Percentiles rank a stretch among this genome's conserved stretches.
phyloP scores from a whole-genome alignment of 2,113 vertebrate genomes.

The Corydoras sp. region DNA sequence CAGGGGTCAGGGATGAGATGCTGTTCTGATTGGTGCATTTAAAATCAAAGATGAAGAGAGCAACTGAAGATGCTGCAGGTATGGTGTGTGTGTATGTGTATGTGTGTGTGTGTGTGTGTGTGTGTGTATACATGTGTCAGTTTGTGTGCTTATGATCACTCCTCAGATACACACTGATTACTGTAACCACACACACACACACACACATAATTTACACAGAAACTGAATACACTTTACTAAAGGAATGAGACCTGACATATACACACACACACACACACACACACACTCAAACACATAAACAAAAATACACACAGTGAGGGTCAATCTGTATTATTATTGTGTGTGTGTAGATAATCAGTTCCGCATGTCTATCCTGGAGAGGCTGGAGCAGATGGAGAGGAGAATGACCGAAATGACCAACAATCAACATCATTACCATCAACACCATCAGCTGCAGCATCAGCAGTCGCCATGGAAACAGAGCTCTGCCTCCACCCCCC shows the following conservation, averaged over 20 bases:
- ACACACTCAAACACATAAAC: conserved; percentile 12
- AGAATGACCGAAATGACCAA: conserved; percentile 68
- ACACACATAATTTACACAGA: conserved; percentile 17
- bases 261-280: conserved; percentile 13
- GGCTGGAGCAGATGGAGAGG: conserved; percentile 75
- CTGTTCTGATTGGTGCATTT: neutral
- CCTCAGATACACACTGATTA: neutral
- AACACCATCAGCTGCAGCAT: conserved; percentile 23
- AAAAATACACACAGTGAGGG: neutral
- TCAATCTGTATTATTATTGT: neutral
- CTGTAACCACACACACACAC: neutral
- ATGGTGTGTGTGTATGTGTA: conserved; percentile 18
- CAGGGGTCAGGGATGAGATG: neutral
- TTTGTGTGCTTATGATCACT: conserved; percentile 3
- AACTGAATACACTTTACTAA: neutral
- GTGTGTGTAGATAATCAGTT: conserved; percentile 69
- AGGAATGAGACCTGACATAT: neutral
- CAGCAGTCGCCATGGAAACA: conserved; percentile 25
- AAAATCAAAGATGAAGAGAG: conserved; percentile 29
- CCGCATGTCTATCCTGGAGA: conserved; percentile 74
- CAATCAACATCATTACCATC: conserved; percentile 32
- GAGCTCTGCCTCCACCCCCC: conserved; percentile 5
- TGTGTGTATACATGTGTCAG: neutral
- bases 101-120: conserved; percentile 5
- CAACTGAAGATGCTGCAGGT: conserved; percentile 44